Evolutionary conservation across 2,113 vertebrate species (phyloP).

Genomic region (Xenopus borealis): DNA sequence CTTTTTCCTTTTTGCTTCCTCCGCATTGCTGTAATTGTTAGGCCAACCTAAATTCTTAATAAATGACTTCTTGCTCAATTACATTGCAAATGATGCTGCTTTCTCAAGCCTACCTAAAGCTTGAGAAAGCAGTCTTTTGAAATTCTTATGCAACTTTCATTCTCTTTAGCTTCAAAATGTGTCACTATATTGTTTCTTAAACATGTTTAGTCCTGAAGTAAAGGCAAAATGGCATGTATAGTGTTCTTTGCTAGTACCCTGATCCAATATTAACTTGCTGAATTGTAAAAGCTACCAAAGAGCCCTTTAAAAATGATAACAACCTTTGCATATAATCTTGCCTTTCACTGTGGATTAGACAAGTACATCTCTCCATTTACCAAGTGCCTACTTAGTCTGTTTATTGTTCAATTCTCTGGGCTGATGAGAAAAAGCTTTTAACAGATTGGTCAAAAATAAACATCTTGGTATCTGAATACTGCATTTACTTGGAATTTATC

Average conservation of each 20-base stretch:
- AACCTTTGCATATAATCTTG: constrained; percentile 5
- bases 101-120: too few relatives aligned
- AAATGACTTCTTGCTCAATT: too few relatives aligned
- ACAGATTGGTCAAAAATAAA: not conserved
- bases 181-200: too few relatives aligned
- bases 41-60: too few relatives aligned
- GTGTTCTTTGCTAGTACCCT: not conserved
- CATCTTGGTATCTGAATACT: not conserved
- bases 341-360: constrained; percentile 8
- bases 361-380: constrained; percentile 8
- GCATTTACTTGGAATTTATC: not conserved
- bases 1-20: too few relatives aligned
- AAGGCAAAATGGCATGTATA: not conserved
- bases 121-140: too few relatives aligned
- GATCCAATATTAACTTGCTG: not conserved
- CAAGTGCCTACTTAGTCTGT: not conserved
- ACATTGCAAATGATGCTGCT: too few relatives aligned
- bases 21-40: too few relatives aligned
- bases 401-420: constrained; percentile 3
- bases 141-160: too few relatives aligned
- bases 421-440: not conserved
- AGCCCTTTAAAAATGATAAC: constrained; percentile 7
- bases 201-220: too few relatives aligned
- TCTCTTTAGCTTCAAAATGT: too few relatives aligned
- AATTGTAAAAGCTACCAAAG: not conserved